Evolutionary conservation across 2,888 invertebrate species (phyloP), one percentile per base, ranked within the genome.

Genomic region (Carterocephalus palaemon): DNA sequence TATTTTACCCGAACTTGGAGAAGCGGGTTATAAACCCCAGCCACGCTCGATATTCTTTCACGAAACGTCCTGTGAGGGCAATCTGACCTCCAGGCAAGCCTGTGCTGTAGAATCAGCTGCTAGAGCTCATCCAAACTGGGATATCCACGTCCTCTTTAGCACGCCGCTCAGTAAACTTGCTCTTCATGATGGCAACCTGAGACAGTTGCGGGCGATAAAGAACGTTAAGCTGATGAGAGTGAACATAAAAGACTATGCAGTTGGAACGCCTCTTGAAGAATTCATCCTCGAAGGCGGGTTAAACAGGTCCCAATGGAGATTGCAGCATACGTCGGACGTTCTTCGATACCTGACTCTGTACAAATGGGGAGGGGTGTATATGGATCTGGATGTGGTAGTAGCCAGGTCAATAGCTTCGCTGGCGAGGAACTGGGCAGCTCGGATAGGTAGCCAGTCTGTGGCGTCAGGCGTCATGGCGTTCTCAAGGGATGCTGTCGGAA

Each of bases 301-400:
- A 3, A 84, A 82, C 33, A 67, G 64, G 1, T 90, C 90, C 16
- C 55, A 62, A 2, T 92, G 90, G 84, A 86, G 89, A 0, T 75
- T 78, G 26, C 88, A 88, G 16, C 91, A 92, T 58, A 89, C 90
- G 29, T 90, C 91, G 32, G 92, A 93, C 60, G 78, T 92, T 1
- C 72, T 93, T 7, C 75, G 92, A 52, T 92, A 89, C 59, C 60
- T 92, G 32, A 90, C 92, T 0, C 72, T 95, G 2, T 93, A 91
- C 88, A 93, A 92, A 62, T 94, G 89, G 68, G 93, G 93, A 6
- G 95, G 95, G 0, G 90, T 93, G 36, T 94, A 93, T 64, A 69
- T 95, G 38, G 94, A 95, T 59, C 75, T 93, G 53, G 94, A 95
- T 67, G 89, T 93, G 2, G 84, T 95, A 7, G 89, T 93, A 2